A percentile compares a stretch with the other conserved stretches of the same genome.
phyloP scores from a whole-genome alignment of 2,888 invertebrate species.

The Tanypteryx hageni region DNA sequence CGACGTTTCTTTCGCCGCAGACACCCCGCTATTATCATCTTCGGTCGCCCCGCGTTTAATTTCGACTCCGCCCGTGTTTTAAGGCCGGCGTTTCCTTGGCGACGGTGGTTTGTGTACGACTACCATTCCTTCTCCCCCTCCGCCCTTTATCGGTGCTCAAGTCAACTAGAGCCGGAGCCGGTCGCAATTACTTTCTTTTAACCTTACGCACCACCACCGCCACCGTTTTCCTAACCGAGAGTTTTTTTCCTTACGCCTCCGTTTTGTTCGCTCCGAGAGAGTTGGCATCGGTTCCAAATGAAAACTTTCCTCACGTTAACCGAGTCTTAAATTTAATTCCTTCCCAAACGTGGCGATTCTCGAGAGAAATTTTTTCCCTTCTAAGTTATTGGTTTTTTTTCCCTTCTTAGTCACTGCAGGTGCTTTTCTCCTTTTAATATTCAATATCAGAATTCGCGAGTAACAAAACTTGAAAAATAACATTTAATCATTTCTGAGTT shows the following conservation, averaged over 20 bases:
- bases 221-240: background rate
- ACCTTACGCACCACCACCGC: background rate
- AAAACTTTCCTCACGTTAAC: too few species aligned
- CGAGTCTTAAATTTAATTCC: too few species aligned
- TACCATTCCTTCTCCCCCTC: too few species aligned
- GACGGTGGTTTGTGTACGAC: background rate
- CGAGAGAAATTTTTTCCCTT: too few species aligned
- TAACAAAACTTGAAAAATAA: too few species aligned
- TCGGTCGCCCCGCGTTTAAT: background rate
- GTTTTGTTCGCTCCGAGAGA: background rate
- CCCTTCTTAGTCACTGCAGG: too few species aligned
- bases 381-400: too few species aligned
- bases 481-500: too few species aligned
- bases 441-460: too few species aligned
- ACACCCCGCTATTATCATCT: slow-evolving; percentile 1
- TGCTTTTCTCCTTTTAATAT: too few species aligned
- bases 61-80: background rate
- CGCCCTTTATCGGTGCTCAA: background rate
- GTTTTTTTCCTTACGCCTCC: background rate
- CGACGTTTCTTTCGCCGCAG: background rate
- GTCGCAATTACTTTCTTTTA: background rate
- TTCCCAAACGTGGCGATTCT: too few species aligned
- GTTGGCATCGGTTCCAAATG: too few species aligned
- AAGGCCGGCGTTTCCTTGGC: background rate
- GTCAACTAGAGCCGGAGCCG: background rate